A percentile compares a stretch with the other conserved stretches of the same genome.
phyloP scores from a whole-genome alignment of 2,113 vertebrate genomes.

The Alces alces region DNA sequence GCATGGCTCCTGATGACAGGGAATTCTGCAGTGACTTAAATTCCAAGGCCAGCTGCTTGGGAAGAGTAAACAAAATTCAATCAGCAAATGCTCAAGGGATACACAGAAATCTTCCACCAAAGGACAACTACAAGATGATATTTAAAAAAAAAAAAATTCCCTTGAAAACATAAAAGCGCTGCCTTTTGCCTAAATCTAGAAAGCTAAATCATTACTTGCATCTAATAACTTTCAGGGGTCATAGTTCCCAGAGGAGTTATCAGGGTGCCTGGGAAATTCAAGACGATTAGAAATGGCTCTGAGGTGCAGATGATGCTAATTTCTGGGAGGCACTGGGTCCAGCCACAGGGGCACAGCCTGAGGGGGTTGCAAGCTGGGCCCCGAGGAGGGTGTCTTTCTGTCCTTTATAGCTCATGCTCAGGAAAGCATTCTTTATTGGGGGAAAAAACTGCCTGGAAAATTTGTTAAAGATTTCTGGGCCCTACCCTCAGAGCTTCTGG shows the following conservation, averaged over 20 bases:
- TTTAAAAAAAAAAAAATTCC: not conserved
- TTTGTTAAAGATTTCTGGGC: not conserved
- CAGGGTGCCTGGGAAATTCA: not conserved
- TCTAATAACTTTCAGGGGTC: not conserved
- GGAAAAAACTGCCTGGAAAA: not conserved
- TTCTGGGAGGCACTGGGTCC: not conserved
- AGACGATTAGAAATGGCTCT: not conserved
- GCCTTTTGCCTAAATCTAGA: not conserved
- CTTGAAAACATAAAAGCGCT: not conserved
- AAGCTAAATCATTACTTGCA: not conserved
- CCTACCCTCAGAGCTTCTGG: not conserved
- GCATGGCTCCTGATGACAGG: rapidly evolving
- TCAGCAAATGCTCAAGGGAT: not conserved
- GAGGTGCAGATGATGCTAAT: not conserved
- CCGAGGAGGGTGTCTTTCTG: not conserved
- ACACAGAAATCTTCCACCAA: not conserved
- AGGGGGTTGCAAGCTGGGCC: not conserved
- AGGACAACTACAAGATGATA: not conserved
- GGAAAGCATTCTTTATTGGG: not conserved
- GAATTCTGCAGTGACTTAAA: not conserved
- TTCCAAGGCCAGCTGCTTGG: not conserved
- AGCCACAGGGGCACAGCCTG: rapidly evolving
- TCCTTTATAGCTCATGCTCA: not conserved
- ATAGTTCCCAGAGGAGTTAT: not conserved
- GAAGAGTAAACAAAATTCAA: not conserved